Evolutionary conservation across 2,888 invertebrate species (phyloP), one percentile per base, ranked within the genome.

Genomic region (Hemithea aestivaria): DNA sequence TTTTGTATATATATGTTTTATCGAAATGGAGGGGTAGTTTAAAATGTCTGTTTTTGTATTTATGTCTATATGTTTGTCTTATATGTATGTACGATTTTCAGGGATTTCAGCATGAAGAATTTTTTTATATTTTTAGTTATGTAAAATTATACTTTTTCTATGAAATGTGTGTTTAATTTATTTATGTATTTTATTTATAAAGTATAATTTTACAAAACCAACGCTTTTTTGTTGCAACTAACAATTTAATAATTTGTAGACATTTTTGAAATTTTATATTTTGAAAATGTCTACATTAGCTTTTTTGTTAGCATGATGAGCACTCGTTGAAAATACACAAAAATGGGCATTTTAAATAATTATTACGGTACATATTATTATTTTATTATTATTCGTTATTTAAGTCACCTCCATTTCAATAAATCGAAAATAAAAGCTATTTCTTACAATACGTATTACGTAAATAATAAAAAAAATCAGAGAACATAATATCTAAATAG

Each of bases 271-370:
- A 46, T 20, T n/a, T 29, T n/a, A 10, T 1, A 30, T 41, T 54
- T 74, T 82, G 75, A 45, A 53, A 66, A 67, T 73, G 59, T 69
- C 48, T 62, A 53, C 59, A 58, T 68, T 66, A 56, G 61, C 64
- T 64, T 74, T 62, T 47, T 28, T 53, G 55, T 61, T 46, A 48
- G 75, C 74, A 73, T 68, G 37, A 62, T 56, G 52, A 45, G 41
- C 48, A 30, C 32, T 36, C 22, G 26, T 41, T 53, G 52, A 52
- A 58, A 52, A 54, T 58, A 48, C 57, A 71, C 72, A 73, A 84
- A 82, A 83, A 87, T 84, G 84, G 85, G 85, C 84, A 84, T 87
- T 85, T 85, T 79, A 78, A 80, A 69, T 53, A 27, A 27, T 16
- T 11, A 24, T 10, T n/a, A 25, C 27, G n/a, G 40, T 56, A 48